Percentiles rank a stretch among this genome's conserved stretches.
Evolutionary conservation across 2,113 vertebrate species (phyloP).

Genomic region (Ramphastos sulfuratus): DNA sequence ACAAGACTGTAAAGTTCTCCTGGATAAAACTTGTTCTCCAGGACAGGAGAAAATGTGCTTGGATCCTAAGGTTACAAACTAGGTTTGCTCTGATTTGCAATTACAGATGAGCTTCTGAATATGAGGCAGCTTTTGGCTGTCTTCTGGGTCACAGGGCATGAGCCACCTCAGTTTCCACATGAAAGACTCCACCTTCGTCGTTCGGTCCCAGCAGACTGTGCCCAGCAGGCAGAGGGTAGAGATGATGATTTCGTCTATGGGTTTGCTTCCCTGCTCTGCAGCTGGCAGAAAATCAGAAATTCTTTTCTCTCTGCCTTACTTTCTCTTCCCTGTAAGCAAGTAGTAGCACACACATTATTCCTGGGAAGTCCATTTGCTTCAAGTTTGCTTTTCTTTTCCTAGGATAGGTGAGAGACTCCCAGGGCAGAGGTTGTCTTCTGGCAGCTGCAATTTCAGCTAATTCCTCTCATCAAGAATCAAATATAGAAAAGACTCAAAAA

Average conservation of each 20-base stretch:
- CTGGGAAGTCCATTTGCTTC: background rate
- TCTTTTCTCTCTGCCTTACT: background rate
- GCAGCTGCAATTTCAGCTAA: background rate
- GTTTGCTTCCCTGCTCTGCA: background rate
- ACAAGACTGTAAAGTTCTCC: background rate
- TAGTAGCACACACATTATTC: background rate
- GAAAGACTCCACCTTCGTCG: background rate
- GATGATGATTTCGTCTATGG: background rate
- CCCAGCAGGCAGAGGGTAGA: conserved; percentile 12
- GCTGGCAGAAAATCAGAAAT: background rate
- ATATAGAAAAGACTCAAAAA: background rate
- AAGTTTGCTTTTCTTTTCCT: background rate
- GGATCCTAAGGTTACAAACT: background rate
- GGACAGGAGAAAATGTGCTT: background rate
- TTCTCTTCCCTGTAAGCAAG: background rate
- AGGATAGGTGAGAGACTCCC: background rate
- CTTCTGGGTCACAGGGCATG: conserved; percentile 36
- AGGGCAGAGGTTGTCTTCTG: background rate
- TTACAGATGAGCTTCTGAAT: background rate
- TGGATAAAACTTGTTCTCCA: background rate
- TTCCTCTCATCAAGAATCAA: background rate
- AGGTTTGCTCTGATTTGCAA: background rate
- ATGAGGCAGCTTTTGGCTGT: background rate
- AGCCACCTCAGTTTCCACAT: background rate
- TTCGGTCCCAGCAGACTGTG: background rate